Conservation (phyloP, 2,888 invertebrate genomes). For the Watsonalla cultraria region DNA sequence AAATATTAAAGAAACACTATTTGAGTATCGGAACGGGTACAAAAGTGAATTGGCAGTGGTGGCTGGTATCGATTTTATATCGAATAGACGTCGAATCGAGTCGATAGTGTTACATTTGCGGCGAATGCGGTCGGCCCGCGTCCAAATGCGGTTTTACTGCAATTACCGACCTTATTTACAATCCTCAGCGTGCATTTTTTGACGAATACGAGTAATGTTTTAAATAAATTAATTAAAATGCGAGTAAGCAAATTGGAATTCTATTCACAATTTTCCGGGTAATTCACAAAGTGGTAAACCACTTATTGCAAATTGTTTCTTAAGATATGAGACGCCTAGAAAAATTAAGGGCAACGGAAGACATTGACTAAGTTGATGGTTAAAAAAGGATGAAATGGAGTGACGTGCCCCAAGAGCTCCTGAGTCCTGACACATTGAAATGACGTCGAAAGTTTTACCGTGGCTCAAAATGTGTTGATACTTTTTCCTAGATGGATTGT, state of each 20-base stretch:
- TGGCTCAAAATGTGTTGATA: too few relatives aligned
- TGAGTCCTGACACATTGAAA: too few relatives aligned
- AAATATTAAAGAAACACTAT: slow-evolving; percentile 17
- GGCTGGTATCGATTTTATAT: slow-evolving; percentile 41
- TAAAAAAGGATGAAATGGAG: too few relatives aligned
- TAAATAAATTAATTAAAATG: neutral
- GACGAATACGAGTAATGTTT: too few relatives aligned
- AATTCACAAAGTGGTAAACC: too few relatives aligned
- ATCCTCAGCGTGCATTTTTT: neutral
- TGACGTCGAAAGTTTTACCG: too few relatives aligned
- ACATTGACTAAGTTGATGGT: too few relatives aligned
- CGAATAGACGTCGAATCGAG: slow-evolving; percentile 32
- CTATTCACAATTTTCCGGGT: too few relatives aligned
- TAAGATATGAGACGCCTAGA: neutral
- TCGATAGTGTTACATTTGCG: slow-evolving; percentile 44
- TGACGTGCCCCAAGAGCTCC: too few relatives aligned
- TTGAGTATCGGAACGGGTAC: slow-evolving; percentile 12
- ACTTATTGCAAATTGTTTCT: neutral
- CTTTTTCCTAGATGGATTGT: too few relatives aligned
- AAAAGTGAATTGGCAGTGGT: slow-evolving; percentile 6
- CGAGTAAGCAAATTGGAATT: neutral
- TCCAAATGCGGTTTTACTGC: slow-evolving; percentile 32
- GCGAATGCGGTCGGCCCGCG: slow-evolving; percentile 35
- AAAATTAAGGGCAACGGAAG: too few relatives aligned
- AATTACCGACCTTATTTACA: slow-evolving; percentile 27